Evolutionary conservation across 2,888 invertebrate genomes (phyloP).

Genomic region (Suillia variegata): DNA sequence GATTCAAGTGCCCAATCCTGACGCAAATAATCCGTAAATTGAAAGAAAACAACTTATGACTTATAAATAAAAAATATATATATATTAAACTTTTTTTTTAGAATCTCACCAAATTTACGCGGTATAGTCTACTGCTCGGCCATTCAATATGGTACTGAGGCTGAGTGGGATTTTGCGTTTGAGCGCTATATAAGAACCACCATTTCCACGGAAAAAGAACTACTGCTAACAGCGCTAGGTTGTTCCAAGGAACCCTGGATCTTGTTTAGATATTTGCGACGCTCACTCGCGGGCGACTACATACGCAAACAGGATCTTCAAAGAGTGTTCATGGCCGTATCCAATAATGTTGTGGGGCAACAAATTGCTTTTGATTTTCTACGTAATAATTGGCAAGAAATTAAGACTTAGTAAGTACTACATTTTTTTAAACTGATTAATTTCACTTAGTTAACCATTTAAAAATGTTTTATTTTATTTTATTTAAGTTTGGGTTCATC

Average conservation of each 20-base stretch:
- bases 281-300: constrained; percentile 74
- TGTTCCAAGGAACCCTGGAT: constrained; percentile 86
- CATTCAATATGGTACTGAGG: constrained; percentile 78
- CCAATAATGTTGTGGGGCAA: constrained; percentile 78
- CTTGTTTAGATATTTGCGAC: constrained; percentile 71
- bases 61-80: background rate
- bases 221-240: constrained; percentile 77
- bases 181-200: constrained; percentile 75
- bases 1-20: constrained; percentile 74
- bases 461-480: background rate
- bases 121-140: constrained; percentile 87
- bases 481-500: constrained; percentile 73
- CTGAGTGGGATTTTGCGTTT: constrained; percentile 91
- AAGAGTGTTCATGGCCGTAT: constrained; percentile 77
- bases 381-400: constrained; percentile 74
- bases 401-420: constrained; percentile 74
- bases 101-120: constrained; percentile 83
- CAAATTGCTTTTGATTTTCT: constrained; percentile 81
- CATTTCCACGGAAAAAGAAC: constrained; percentile 81
- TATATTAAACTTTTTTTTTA: constrained; percentile 49
- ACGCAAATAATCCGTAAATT: constrained; percentile 75
- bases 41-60: background rate
- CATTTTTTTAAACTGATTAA: background rate
- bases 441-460: background rate
- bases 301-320: constrained; percentile 84